Conservation (phyloP, 2,797 vertebrate genomes). For the Enteromius fasciolatus region DNA sequence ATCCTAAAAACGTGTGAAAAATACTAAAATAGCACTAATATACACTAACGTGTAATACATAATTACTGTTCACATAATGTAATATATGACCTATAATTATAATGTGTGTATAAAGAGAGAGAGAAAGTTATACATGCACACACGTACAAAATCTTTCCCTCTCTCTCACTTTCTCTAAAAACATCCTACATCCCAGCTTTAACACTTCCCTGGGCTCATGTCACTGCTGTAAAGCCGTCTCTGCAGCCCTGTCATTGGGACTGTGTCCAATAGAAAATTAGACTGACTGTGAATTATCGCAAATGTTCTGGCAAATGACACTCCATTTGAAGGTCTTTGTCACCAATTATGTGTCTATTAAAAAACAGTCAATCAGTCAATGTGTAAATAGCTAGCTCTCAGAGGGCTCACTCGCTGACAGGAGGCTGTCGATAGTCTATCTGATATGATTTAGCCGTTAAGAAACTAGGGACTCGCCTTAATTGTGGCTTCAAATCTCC, state of each 20-base stretch:
- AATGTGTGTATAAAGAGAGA: neutral
- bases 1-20: neutral
- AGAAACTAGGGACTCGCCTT: constrained; percentile 81
- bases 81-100: neutral
- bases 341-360: constrained; percentile 99
- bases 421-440: constrained; percentile 89
- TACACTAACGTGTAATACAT: neutral
- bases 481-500: constrained; percentile 67
- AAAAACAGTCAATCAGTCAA: constrained; percentile 96
- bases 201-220: constrained; percentile 29
- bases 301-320: constrained; percentile 86
- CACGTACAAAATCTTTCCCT: neutral
- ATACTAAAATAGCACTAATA: neutral
- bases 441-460: constrained; percentile 83
- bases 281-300: constrained; percentile 84
- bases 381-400: constrained; percentile 90
- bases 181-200: constrained; percentile 31
- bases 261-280: constrained; percentile 80
- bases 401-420: constrained; percentile 88
- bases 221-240: constrained; percentile 20
- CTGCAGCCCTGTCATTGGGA: constrained; percentile 74
- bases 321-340: constrained; percentile 96
- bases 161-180: neutral
- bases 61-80: neutral
- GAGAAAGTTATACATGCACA: neutral